Conservation (phyloP, 2,113 vertebrate genomes). For the Melanocharis versteri region DNA sequence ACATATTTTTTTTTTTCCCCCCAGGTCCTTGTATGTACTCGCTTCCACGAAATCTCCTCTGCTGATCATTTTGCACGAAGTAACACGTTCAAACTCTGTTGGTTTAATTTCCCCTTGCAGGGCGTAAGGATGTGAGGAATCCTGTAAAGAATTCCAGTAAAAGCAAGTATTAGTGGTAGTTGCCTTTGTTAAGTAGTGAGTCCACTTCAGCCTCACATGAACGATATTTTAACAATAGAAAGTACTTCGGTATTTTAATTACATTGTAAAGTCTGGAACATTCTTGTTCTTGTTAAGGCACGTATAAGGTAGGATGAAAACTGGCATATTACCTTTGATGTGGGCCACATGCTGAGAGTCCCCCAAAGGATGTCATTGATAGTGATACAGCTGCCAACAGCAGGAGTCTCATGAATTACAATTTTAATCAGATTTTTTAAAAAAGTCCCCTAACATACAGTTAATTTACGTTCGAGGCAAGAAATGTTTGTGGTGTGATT, state of each 20-base stretch:
- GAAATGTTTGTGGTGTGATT: background rate
- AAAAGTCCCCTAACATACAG: background rate
- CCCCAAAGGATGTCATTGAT: constrained; percentile 5
- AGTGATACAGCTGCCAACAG: constrained; percentile 60
- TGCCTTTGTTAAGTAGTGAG: background rate
- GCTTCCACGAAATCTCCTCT: background rate
- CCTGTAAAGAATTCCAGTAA: background rate
- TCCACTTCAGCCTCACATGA: background rate
- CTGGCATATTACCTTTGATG: constrained; percentile 14
- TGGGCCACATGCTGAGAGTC: constrained; percentile 19
- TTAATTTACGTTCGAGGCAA: background rate
- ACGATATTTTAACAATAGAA: background rate
- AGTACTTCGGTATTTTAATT: background rate
- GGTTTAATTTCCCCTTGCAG: background rate
- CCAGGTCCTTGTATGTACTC: background rate
- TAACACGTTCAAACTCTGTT: background rate
- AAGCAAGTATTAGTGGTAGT: background rate
- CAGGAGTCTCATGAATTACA: constrained; percentile 54
- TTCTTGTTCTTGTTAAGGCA: constrained; percentile 14
- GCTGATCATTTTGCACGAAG: background rate
- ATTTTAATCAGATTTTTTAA: constrained; percentile 16
- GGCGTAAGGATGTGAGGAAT: background rate
- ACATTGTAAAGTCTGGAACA: background rate
- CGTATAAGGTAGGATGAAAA: constrained; percentile 18
- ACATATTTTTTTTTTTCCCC: background rate